Evolutionary conservation across 2,113 vertebrate genomes (phyloP), one percentile per base, ranked within the genome.

Genomic region (Corydoras sp.): DNA sequence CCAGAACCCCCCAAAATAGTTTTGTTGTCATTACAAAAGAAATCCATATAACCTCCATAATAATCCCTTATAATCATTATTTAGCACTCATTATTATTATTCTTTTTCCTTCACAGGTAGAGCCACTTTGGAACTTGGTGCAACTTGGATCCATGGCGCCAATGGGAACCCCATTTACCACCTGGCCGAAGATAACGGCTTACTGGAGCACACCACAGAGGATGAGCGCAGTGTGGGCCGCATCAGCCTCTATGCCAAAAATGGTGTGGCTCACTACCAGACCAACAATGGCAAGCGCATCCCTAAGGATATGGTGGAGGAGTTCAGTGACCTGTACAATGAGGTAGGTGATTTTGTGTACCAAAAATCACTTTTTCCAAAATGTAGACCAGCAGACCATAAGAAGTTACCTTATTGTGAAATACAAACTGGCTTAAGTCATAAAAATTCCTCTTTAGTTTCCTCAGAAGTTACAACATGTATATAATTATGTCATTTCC

Each of bases 301-400:
- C 88, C 95, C 97, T 81, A 98, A 98, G 86, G 94, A 98, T 83
- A 87, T 98, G 90, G 95, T 98, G 91, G 97, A 98, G 89, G 97
- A 99, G 92, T 99, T 99, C 93, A 95, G 97, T 77, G 97, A 98
- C 91, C 89, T 97, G 88, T 99, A 99, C 93, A 96, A 98, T 80
- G 93, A 98, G 93, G 96, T 98, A 79, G 6, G 18, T 8, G 12
- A 31, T 11, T 31, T 30, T 8, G 7, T 43, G 18, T 24, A 24
- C 18, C 18, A 43, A 43, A 24, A 24, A 24, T 24, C 18, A 24
- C 18, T 24, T 24, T 24, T 24, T 24, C 18, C 1, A 24, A 24
- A 24, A 24, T 24, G 18, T 24, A 24, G 18, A 24, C 18, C 18
- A 24, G 18, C 18, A 24, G 18, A 24, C 18, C 18, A 24, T 24